Evolutionary conservation across 2,797 vertebrate species (phyloP).

Genomic region (Numenius phaeopus): DNA sequence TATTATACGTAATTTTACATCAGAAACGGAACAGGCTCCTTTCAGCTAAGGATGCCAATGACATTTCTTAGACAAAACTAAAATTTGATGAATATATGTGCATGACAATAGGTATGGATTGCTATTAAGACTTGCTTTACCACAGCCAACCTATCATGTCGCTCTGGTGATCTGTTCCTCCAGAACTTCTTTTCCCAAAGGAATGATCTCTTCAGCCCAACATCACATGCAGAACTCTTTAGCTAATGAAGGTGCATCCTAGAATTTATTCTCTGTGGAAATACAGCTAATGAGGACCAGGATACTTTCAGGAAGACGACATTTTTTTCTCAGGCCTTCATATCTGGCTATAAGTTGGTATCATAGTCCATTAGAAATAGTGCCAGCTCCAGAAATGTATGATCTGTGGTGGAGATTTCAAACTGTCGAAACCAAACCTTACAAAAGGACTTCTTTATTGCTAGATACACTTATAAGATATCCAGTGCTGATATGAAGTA

Average conservation of each 20-base stretch:
- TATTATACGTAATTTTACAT: background rate
- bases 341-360: background rate
- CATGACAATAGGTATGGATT: background rate
- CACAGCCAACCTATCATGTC: background rate
- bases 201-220: background rate
- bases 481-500: background rate
- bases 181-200: background rate
- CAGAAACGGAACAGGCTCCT: background rate
- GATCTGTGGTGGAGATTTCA: background rate
- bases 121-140: background rate
- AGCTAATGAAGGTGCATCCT: background rate
- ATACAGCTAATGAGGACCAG: background rate
- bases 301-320: background rate
- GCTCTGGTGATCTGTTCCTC: background rate
- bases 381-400: background rate
- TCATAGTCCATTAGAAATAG: background rate
- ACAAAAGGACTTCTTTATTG: background rate
- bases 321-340: background rate
- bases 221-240: rapidly evolving
- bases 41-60: background rate
- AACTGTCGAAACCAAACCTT: background rate
- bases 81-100: background rate
- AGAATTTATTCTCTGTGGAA: background rate
- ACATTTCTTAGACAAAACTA: background rate
- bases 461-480: background rate